phyloP scores from a whole-genome alignment of 2,113 vertebrate species.

The Laticauda laticaudata region DNA sequence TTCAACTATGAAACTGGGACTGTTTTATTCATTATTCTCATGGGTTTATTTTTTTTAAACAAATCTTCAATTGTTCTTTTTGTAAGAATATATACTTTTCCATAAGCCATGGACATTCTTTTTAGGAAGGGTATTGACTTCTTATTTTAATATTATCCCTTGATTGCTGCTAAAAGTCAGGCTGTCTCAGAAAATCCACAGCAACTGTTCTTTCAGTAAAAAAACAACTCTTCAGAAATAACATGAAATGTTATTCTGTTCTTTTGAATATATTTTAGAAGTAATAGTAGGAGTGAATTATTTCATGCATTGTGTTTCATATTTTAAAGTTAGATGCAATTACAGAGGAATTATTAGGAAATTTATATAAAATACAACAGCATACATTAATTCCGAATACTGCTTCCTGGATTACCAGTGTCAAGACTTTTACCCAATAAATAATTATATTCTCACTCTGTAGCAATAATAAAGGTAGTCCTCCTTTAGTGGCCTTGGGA shows the following conservation, averaged over 20 bases:
- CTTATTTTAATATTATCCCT: not conserved
- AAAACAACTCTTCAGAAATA: not conserved
- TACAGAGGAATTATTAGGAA: too few species aligned
- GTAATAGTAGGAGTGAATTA: not conserved
- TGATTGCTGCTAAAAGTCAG: not conserved
- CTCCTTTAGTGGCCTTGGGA: not conserved
- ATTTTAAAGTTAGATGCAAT: not conserved
- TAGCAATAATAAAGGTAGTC: not conserved
- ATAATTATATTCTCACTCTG: not conserved
- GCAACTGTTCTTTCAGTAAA: not conserved
- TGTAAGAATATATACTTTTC: not conserved
- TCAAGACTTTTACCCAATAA: not conserved
- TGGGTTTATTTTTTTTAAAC: slow-evolving; percentile 35
- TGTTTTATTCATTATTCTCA: not conserved
- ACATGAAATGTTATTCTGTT: fast-evolving
- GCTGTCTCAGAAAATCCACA: not conserved
- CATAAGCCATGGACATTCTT: slow-evolving; percentile 28
- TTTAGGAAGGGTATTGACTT: slow-evolving; percentile 36
- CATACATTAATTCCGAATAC: not conserved
- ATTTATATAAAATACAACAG: fast-evolving
- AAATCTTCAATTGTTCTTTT: slow-evolving; percentile 28
- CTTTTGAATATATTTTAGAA: not conserved
- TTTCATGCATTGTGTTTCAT: not conserved
- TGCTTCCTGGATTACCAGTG: fast-evolving
- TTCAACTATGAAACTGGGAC: not conserved